These are phyloP conservation scores for Buteo buteo DNA, from an alignment of 2,113 vertebrate species.

Conservation along the genomic window DNA sequence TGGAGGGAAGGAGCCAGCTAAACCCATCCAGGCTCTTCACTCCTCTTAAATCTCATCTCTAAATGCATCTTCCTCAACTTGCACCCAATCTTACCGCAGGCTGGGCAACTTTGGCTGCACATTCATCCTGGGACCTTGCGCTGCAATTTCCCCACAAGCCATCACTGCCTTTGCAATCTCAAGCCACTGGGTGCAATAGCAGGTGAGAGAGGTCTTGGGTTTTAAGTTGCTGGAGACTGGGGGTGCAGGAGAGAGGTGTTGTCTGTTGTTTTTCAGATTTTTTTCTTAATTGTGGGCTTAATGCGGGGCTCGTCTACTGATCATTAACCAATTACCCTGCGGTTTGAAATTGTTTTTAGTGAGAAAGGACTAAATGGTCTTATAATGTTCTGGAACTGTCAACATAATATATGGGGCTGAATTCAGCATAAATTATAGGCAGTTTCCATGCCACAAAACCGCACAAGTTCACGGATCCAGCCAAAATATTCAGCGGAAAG, in stretches of 20 bases:
- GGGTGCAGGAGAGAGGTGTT: neutral
- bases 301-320: neutral
- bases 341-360: neutral
- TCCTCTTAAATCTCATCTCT: neutral
- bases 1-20: neutral
- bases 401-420: neutral
- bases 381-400: conserved; percentile 25
- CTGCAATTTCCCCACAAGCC: neutral
- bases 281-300: neutral
- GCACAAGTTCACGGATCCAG: neutral
- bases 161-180: neutral
- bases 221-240: neutral
- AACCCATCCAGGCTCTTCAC: neutral
- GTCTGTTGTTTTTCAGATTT: accelerated
- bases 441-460: conserved; percentile 57
- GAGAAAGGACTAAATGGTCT: neutral
- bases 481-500: conserved; percentile 49
- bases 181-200: neutral
- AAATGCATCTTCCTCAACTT: neutral
- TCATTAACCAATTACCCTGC: neutral
- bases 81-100: neutral
- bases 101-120: neutral
- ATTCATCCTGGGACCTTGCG: accelerated
- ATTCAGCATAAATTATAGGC: conserved; percentile 46
- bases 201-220: neutral